phyloP scores from a whole-genome alignment of 2,888 invertebrate species.

The Caenorhabditis drosophilae region DNA sequence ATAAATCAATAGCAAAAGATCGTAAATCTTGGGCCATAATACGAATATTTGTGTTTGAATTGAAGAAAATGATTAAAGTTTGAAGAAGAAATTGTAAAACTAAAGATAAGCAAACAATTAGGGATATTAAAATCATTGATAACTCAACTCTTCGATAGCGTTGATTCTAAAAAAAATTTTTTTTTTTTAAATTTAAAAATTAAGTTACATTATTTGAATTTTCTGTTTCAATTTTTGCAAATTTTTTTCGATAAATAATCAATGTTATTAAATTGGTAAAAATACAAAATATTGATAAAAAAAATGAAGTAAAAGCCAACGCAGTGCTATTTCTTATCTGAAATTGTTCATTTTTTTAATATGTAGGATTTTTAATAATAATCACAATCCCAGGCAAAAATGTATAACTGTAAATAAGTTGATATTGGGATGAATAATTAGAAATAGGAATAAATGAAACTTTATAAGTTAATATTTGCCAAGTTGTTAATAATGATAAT shows the following conservation, averaged over 20 bases:
- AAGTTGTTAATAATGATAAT: slow-evolving; percentile 14
- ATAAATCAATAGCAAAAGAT: slow-evolving; percentile 18
- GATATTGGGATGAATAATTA: slow-evolving; percentile 13
- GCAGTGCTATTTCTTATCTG: slow-evolving; percentile 19
- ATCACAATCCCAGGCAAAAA: slow-evolving; percentile 11
- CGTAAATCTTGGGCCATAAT: slow-evolving; percentile 20
- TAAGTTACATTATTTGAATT: too few species aligned
- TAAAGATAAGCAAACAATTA: slow-evolving; percentile 13
- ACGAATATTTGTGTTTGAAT: slow-evolving; percentile 1
- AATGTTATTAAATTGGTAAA: slow-evolving; percentile 8
- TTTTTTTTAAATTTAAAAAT: too few species aligned
- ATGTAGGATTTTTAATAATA: too few species aligned
- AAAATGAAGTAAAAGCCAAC: slow-evolving; percentile 5
- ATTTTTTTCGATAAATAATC: slow-evolving; percentile 7
- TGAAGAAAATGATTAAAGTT: slow-evolving; percentile 18
- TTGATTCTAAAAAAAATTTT: too few species aligned
- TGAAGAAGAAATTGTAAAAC: slow-evolving; percentile 16
- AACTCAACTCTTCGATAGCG: slow-evolving; percentile 11
- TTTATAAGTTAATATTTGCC: slow-evolving; percentile 27
- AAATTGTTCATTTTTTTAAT: too few species aligned
- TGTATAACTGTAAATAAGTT: slow-evolving; percentile 12
- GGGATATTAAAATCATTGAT: slow-evolving; percentile 12
- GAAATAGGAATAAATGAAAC: slow-evolving; percentile 15
- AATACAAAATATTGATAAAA: slow-evolving; percentile 11
- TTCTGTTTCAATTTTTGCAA: too few species aligned